Conservation (phyloP, 2,888 invertebrate genomes). For the Polymixis flavicincta region DNA sequence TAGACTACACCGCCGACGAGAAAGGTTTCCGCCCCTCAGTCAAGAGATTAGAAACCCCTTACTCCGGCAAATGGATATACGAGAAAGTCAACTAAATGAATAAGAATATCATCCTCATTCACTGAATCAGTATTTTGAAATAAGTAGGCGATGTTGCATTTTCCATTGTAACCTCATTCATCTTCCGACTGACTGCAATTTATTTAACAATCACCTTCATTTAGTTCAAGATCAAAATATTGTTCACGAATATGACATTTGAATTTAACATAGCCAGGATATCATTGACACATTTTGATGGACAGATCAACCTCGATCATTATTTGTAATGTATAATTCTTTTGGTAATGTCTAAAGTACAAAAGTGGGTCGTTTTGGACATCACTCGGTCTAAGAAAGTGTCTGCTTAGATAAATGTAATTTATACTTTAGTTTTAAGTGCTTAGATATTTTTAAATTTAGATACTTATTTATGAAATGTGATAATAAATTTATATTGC, state of each 20-base stretch:
- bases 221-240: conserved; percentile 75
- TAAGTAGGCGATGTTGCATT: conserved; percentile 74
- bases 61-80: conserved; percentile 88
- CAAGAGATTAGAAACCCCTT: conserved; percentile 86
- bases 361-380: conserved; percentile 72
- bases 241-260: conserved; percentile 84
- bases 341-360: conserved; percentile 72
- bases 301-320: conserved; percentile 67
- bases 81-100: conserved; percentile 83
- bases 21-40: conserved; percentile 88
- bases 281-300: conserved; percentile 63
- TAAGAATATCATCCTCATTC: conserved; percentile 67
- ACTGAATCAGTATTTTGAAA: conserved; percentile 86
- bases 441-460: conserved; percentile 81
- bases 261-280: conserved; percentile 68
- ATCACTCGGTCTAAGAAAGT: conserved; percentile 69
- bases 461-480: conserved; percentile 89
- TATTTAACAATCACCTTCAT: conserved; percentile 70
- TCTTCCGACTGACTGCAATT: conserved; percentile 72
- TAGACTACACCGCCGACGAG: conserved; percentile 89
- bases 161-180: conserved; percentile 60
- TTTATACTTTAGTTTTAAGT: conserved; percentile 86
- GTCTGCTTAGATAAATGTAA: conserved; percentile 83
- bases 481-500: conserved; percentile 89
- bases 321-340: conserved; percentile 64